phyloP scores from a whole-genome alignment of 1,140 invertebrate species.

The Arion vulgaris region DNA sequence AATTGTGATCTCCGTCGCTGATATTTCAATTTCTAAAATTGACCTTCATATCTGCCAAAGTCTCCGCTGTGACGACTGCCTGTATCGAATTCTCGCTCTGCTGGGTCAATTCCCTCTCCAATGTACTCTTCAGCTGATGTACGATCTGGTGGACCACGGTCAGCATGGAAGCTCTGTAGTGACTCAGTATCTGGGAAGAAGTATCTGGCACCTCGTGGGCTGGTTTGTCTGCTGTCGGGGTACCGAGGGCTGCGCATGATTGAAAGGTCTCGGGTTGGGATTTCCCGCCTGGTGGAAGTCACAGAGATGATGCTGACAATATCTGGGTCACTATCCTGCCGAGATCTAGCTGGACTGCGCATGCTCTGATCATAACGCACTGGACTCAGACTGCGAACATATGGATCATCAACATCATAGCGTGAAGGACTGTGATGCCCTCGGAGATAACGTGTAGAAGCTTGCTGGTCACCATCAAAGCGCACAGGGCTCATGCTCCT shows the following conservation, averaged over 20 bases:
- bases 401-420: constrained; percentile 57
- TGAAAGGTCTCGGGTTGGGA: constrained; percentile 46
- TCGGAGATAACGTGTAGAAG: constrained; percentile 37
- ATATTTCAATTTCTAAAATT: not conserved
- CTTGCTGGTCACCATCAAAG: constrained; percentile 31
- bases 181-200: constrained; percentile 66
- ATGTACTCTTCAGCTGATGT: constrained; percentile 33
- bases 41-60: constrained; percentile 39
- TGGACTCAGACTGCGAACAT: constrained; percentile 49
- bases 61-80: constrained; percentile 46
- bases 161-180: constrained; percentile 43
- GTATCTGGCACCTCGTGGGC: constrained; percentile 53
- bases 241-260: constrained; percentile 62
- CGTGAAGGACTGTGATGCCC: constrained; percentile 55
- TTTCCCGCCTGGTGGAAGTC: constrained; percentile 53
- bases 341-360: constrained; percentile 57
- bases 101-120: constrained; percentile 37
- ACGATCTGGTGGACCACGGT: constrained; percentile 34
- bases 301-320: constrained; percentile 53
- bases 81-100: constrained; percentile 39
- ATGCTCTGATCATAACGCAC: constrained; percentile 57
- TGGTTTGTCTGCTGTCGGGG: constrained; percentile 57
- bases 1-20: not conserved
- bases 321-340: constrained; percentile 63
- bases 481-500: constrained; percentile 57